Base-by-base conservation (phyloP, 2,113 vertebrate genomes). In the Gallinago paraguaiae region DNA sequence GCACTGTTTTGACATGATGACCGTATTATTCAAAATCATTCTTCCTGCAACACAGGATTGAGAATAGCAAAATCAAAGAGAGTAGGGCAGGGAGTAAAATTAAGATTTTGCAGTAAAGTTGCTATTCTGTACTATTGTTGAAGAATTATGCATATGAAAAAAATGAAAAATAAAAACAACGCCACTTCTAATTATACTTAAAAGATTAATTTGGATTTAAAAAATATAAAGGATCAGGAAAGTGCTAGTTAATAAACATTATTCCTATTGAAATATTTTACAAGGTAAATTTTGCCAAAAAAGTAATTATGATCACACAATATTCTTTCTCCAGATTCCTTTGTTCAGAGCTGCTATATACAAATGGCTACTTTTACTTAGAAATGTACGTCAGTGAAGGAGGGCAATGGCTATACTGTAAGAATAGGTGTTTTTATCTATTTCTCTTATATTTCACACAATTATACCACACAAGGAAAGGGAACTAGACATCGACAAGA, bases 1-100 rank as follows among this genome's bases (percentile, higher is more conserved):
- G 91, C 78, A 93, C 93, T 95, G 61, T 86, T 98, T 96, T 97
- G 96, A 97, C 93, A 97, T 96, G 92, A 96, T 90, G 91, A 95
- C 87, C 7, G 0, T 94, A 94, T 96, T 97, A 97, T 96, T 97
- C 81, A 96, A 97, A 97, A 95, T 96, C 78, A 92, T 87, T 96
- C 86, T 92, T 96, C 78, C 71, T 94, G 37, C 46, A 82, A 86
- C 3, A 25, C 50, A 64, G 46, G 56, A 94, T 20, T 90, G 60
- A 96, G 96, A 97, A 97, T 71, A 95, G 67, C 76, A 96, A 97
- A 96, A 92, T 35, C 69, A 86, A 90, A 95, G 59, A 59, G 30
- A 84, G 48, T 37, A 87, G 45, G 10, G 46, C 28, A 96, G 65
- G 27, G 74, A 94, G 41, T 75, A 80, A 94, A 96, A 96, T 69